Base-by-base conservation (phyloP, 2,113 vertebrate species). In the Romanogobio albipinnatus region DNA sequence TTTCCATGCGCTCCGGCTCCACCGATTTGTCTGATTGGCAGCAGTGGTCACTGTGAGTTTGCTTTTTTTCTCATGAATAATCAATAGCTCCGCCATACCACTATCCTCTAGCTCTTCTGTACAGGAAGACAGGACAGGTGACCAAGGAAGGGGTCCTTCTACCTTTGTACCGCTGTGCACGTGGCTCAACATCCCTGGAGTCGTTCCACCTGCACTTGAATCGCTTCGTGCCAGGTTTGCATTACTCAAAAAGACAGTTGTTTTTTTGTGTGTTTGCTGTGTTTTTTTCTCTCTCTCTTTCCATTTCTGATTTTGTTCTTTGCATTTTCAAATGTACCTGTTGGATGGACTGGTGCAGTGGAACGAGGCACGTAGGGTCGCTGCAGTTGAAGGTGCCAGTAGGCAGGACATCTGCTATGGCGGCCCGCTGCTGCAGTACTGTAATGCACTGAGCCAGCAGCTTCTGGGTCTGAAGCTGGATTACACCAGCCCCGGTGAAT, bases 321-420 rank as follows among this genome's bases (percentile, higher is more conserved):
- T 82, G 39, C 64, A 73, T 5, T 87, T 84, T 53, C 74, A 87
- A 45, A 61, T 62, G 24, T 84, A 84, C 43, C 39, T 84, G 75
- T 3, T 84, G 39, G 76, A 76, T 29, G 71, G 70, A 4, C 45
- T 82, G n/a, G 26, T 29, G 4, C n/a, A 1, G 47, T 86, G 71
- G 39, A 86, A 84, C 1, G 66, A 82, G 68, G 84, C 39, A 47
- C 19, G 53, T 11, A 39, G 24, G 1, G 70, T 10, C 7, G 66
- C 15, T 19, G 17, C 66, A 1, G 24, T 62, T 0, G 24, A 62
- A 26, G 61, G 61, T 62, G 24, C 6, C 33, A 36, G 29, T 13
- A 70, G 29, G 7, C 33, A 22, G 36, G 6, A 43, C 6, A n/a
- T n/a, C n/a, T n/a, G n/a, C n/a, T n/a, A n/a, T n/a, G n/a, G n/a